phyloP scores from a whole-genome alignment of 2,888 invertebrate species.

The Dione vanillae region DNA sequence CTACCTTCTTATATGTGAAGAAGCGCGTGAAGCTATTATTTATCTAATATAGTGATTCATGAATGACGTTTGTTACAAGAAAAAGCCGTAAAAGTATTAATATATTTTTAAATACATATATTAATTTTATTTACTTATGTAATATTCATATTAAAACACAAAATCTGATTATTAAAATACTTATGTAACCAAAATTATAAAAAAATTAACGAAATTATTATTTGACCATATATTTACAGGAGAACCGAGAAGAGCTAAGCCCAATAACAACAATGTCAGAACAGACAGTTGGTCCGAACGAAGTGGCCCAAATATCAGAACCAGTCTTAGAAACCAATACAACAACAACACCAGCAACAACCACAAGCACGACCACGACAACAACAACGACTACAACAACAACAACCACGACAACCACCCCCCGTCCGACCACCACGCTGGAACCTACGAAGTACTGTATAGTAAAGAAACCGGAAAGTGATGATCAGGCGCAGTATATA shows the following conservation, averaged over 20 bases:
- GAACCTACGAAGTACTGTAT: constrained; percentile 89
- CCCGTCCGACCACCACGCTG: constrained; percentile 84
- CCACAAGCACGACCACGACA: constrained; percentile 65
- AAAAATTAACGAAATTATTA: neutral
- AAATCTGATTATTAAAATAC: too few relatives aligned
- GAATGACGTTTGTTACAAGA: too few relatives aligned
- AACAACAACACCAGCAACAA: constrained; percentile 63
- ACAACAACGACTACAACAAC: constrained; percentile 74
- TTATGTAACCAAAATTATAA: neutral
- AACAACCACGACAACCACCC: constrained; percentile 77
- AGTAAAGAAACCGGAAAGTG: constrained; percentile 92
- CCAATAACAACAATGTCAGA: constrained; percentile 78
- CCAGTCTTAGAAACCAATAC: constrained; percentile 69
- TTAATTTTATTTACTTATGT: too few relatives aligned
- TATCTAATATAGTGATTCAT: too few relatives aligned
- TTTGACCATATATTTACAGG: constrained; percentile 53
- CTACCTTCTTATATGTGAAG: too few relatives aligned
- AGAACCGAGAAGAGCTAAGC: constrained; percentile 67
- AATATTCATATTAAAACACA: too few relatives aligned
- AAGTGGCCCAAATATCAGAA: constrained; percentile 74
- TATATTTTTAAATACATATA: too few relatives aligned
- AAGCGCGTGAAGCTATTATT: too few relatives aligned
- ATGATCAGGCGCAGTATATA: constrained; percentile 90
- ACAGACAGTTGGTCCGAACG: constrained; percentile 72
- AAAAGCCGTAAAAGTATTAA: too few relatives aligned